A percentile compares a stretch with the other conserved stretches of the same genome.
These are phyloP conservation scores for Ectemnius lituratus DNA, from an alignment of 2,888 invertebrate genomes.

Conservation along the genomic window DNA sequence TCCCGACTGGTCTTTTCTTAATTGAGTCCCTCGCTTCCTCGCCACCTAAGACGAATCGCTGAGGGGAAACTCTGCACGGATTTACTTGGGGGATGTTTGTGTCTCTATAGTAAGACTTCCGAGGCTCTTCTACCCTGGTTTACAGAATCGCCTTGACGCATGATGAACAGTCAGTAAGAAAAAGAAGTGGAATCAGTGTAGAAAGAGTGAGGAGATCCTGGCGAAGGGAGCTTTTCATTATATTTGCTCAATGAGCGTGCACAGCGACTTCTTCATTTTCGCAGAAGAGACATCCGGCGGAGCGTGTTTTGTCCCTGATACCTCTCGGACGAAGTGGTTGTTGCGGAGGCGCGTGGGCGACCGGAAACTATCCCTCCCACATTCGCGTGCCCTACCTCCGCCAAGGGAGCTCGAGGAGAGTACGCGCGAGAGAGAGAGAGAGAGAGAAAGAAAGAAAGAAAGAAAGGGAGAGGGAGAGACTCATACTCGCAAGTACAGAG, in stretches of 20 bases:
- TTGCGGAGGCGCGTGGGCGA: conserved; percentile 71
- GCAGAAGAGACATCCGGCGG: conserved; percentile 58
- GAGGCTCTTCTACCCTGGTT: too few species aligned
- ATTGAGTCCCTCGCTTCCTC: too few species aligned
- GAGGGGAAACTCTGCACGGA: too few species aligned
- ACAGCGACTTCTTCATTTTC: conserved; percentile 56
- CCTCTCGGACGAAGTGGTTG: conserved; percentile 64
- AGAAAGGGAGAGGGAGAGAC: neutral
- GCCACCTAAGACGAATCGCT: too few species aligned
- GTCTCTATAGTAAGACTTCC: too few species aligned
- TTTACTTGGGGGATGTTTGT: too few species aligned
- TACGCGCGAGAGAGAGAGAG: conserved; percentile 23
- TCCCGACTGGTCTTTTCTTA: neutral
- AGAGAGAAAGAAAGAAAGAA: conserved; percentile 18
- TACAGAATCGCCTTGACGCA: too few species aligned
- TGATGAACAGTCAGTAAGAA: too few species aligned
- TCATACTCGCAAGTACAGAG: neutral
- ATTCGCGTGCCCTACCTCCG: conserved; percentile 67
- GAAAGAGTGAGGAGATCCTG: neutral
- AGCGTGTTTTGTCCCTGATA: conserved; percentile 64
- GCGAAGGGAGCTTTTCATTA: conserved; percentile 37
- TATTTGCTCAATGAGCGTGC: conserved; percentile 49
- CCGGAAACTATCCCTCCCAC: conserved; percentile 81
- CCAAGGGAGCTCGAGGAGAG: conserved; percentile 46
- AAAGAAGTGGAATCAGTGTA: neutral